Percentiles rank a stretch among this genome's conserved stretches.
Conservation (phyloP, 2,888 invertebrate species). For the Baronia brevicornis region DNA sequence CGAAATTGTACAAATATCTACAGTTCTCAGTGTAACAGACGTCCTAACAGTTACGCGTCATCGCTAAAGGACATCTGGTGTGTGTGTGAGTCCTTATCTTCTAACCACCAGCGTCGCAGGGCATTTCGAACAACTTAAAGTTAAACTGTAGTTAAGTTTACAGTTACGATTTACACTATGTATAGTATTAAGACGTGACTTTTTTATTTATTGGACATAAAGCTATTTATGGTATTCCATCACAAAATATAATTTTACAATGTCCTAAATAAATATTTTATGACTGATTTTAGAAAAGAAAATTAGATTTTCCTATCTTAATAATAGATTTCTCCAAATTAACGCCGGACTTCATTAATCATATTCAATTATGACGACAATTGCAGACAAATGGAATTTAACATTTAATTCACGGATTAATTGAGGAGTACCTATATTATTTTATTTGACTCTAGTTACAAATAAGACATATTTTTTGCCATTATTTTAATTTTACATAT, state of each 20-base stretch:
- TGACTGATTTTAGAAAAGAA: too few relatives aligned
- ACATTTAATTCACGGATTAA: constrained; percentile 8
- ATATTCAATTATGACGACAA: constrained; percentile 3
- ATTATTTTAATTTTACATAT: too few relatives aligned
- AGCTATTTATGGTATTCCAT: too few relatives aligned
- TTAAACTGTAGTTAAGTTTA: constrained; percentile 19
- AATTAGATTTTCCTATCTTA: too few relatives aligned
- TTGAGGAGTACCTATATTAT: neutral
- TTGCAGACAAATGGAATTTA: constrained; percentile 12
- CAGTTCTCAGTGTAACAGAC: constrained; percentile 16
- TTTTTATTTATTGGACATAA: too few relatives aligned
- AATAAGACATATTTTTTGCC: too few relatives aligned
- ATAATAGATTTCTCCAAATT: too few relatives aligned
- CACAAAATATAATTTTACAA: too few relatives aligned
- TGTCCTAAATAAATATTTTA: too few relatives aligned
- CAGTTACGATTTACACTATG: neutral
- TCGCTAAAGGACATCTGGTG: constrained; percentile 32
- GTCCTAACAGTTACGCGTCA: constrained; percentile 24
- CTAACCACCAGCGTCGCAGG: constrained; percentile 13
- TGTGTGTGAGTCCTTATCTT: constrained; percentile 35
- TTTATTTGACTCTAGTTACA: neutral
- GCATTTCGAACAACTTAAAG: neutral
- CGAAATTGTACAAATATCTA: constrained; percentile 8
- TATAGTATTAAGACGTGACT: constrained; percentile 2
- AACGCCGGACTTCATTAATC: too few relatives aligned